phyloP scores from a whole-genome alignment of 2,113 vertebrate genomes.

The Puntigrus tetrazona region DNA sequence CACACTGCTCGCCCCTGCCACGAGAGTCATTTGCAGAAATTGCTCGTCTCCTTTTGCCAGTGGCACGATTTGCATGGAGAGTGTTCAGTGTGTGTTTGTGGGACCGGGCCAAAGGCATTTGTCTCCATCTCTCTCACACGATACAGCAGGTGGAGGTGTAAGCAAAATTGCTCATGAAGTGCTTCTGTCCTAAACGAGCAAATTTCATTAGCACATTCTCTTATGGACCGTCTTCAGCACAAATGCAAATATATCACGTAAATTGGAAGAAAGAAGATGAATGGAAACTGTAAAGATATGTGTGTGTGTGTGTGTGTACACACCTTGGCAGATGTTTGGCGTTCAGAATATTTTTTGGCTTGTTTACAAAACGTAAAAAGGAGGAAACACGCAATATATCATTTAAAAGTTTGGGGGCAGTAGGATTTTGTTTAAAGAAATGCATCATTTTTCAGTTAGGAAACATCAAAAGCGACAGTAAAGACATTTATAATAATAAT shows the following conservation, averaged over 20 bases:
- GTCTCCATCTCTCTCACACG: constrained; percentile 41
- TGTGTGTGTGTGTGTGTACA: not conserved
- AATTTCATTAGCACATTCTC: constrained; percentile 16
- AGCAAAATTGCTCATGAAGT: constrained; percentile 29
- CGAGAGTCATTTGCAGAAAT: constrained; percentile 30
- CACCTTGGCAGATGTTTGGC: not conserved
- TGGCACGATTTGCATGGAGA: constrained; percentile 12
- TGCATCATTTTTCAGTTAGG: not conserved
- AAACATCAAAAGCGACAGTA: not conserved
- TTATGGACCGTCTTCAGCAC: not conserved
- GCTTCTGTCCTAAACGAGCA: constrained; percentile 19
- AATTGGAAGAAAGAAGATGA: not conserved
- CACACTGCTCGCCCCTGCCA: constrained; percentile 30
- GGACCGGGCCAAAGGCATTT: constrained; percentile 37
- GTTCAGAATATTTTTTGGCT: not conserved
- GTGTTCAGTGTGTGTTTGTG: constrained; percentile 10
- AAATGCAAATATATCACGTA: not conserved
- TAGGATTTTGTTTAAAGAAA: not conserved
- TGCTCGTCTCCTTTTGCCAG: not conserved
- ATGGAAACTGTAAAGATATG: not conserved
- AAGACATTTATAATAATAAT: not conserved
- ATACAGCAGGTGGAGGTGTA: constrained; percentile 25
- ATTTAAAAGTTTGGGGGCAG: not conserved
- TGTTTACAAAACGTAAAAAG: not conserved
- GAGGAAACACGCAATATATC: not conserved